phyloP scores from a whole-genome alignment of 2,797 vertebrate genomes.

The Gymnopithys bicolor region DNA sequence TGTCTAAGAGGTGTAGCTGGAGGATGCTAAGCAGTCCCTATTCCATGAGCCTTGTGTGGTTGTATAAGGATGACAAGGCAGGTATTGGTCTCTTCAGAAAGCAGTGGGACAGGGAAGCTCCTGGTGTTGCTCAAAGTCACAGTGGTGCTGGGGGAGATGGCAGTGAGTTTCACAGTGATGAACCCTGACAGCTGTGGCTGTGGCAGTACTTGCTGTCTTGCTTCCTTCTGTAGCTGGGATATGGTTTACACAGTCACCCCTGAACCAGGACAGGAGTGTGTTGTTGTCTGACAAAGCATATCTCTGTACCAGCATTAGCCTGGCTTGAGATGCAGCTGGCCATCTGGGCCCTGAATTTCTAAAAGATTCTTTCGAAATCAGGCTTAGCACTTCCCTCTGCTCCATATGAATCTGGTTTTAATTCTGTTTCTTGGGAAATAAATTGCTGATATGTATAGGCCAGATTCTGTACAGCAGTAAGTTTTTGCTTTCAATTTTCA shows the following conservation, averaged over 20 bases:
- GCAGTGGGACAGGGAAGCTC: rapidly evolving
- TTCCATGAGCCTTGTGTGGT: rapidly evolving
- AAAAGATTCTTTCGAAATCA: slow-evolving; percentile 7
- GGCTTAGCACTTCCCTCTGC: neutral
- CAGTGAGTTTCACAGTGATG: rapidly evolving
- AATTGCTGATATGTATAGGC: neutral
- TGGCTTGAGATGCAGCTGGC: neutral
- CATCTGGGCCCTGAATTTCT: slow-evolving; percentile 32
- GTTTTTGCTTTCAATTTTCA: neutral
- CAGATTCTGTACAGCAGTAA: neutral
- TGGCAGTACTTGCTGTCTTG: neutral
- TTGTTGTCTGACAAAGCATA: neutral
- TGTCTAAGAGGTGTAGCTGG: neutral
- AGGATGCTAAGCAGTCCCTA: neutral
- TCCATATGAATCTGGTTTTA: neutral
- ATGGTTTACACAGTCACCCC: neutral
- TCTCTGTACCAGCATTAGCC: neutral
- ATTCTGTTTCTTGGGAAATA: neutral
- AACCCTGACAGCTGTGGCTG: neutral
- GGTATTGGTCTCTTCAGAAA: neutral
- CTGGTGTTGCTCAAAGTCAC: neutral
- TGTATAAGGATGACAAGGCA: neutral
- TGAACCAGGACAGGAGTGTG: neutral
- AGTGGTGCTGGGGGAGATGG: rapidly evolving
- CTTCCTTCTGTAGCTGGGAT: neutral